Percentiles rank a stretch among this genome's conserved stretches.
Conservation (phyloP, 2,113 vertebrate genomes). For the Brachyhypopomus occidentalis region DNA sequence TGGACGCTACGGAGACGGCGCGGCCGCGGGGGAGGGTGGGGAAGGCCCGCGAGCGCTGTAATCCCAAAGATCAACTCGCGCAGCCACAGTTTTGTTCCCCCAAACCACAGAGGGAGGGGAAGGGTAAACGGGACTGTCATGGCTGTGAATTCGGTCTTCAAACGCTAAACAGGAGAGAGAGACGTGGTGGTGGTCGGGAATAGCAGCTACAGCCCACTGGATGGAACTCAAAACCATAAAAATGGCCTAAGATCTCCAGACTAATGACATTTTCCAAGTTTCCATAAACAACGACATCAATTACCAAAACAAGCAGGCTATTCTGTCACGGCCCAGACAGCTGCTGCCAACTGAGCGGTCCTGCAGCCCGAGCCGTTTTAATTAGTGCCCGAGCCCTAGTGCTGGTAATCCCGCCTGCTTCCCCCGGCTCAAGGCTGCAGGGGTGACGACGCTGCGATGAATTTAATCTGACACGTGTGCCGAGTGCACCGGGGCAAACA, state of each 20-base stretch:
- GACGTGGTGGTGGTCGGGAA: too few species aligned
- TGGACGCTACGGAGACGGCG: constrained; percentile 67
- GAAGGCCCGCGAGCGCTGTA: constrained; percentile 48
- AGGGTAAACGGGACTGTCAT: neutral
- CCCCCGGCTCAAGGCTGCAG: constrained; percentile 55
- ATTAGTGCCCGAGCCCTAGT: constrained; percentile 69
- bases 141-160: neutral
- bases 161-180: neutral
- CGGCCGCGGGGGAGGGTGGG: constrained; percentile 60
- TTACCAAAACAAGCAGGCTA: constrained; percentile 61
- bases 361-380: constrained; percentile 65
- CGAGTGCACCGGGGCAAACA: constrained; percentile 73
- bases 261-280: constrained; percentile 59
- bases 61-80: constrained; percentile 74
- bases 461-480: constrained; percentile 70
- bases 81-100: constrained; percentile 39
- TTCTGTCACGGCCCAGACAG: constrained; percentile 61
- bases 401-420: constrained; percentile 63
- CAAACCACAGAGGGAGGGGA: constrained; percentile 16
- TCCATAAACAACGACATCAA: constrained; percentile 66
- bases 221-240: constrained; percentile 5
- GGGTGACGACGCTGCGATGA: constrained; percentile 61
- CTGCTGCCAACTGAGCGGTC: constrained; percentile 59
- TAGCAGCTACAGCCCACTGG: neutral
- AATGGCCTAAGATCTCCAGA: constrained; percentile 57